These are phyloP conservation scores for Eudasyphora cyanicolor DNA, from an alignment of 2,888 invertebrate species.

Conservation along the genomic window DNA sequence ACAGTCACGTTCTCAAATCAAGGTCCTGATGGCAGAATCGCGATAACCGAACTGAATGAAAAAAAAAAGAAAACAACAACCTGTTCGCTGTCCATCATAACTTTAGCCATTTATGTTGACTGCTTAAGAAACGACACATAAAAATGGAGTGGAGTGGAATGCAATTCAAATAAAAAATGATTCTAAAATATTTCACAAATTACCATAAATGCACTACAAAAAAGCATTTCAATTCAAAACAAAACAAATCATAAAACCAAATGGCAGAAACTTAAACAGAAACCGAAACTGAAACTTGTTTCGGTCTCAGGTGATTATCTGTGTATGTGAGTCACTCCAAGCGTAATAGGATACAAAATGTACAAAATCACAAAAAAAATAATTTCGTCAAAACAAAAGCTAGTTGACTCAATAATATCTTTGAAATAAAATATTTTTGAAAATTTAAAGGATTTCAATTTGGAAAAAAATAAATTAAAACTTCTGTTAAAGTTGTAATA, in stretches of 20 bases:
- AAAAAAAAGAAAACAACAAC: too few species aligned
- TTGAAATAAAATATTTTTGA: too few species aligned
- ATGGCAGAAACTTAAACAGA: not conserved
- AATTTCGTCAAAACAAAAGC: not conserved
- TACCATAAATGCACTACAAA: conserved; percentile 22
- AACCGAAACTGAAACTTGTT: not conserved
- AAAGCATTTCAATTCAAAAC: not conserved
- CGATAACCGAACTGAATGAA: too few species aligned
- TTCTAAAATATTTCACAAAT: conserved; percentile 2
- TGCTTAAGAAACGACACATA: not conserved
- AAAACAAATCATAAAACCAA: conserved; percentile 20
- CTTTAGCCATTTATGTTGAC: not conserved
- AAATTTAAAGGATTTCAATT: too few species aligned
- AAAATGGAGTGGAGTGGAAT: not conserved
- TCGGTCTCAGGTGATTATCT: too few species aligned
- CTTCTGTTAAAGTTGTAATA: too few species aligned
- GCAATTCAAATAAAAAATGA: not conserved
- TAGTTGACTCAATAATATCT: too few species aligned
- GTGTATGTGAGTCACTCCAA: too few species aligned
- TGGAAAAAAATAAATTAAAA: too few species aligned
- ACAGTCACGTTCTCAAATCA: conserved; percentile 26
- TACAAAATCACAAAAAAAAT: not conserved
- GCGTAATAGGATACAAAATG: too few species aligned
- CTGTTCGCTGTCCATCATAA: not conserved
- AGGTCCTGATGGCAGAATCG: conserved; percentile 12